A percentile compares a stretch with the other conserved stretches of the same genome.
Conservation (phyloP, 2,888 invertebrate genomes). For the Hypomecis atomaria region DNA sequence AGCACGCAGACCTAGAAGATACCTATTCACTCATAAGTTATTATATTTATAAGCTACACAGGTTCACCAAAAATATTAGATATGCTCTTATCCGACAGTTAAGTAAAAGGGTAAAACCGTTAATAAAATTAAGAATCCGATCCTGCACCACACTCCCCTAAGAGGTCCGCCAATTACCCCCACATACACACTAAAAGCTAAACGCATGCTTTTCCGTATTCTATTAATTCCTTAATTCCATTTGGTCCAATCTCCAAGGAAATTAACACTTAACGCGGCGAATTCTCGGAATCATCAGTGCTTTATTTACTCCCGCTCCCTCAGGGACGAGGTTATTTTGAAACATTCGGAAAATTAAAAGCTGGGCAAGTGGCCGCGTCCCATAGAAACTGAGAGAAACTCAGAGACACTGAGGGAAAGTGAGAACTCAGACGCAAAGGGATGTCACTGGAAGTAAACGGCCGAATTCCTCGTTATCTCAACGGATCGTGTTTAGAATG, state of each 20-base stretch:
- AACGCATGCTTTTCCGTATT: conserved; percentile 43
- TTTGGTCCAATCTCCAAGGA: conserved; percentile 61
- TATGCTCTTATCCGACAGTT: background rate
- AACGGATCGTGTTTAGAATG: conserved; percentile 50
- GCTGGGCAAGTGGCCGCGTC: conserved; percentile 31
- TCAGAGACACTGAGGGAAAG: conserved; percentile 36
- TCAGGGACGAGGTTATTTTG: conserved; percentile 52
- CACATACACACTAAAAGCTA: conserved; percentile 14
- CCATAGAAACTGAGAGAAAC: conserved; percentile 19
- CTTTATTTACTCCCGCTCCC: conserved; percentile 60
- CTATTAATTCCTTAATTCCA: conserved; percentile 48
- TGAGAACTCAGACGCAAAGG: conserved; percentile 45
- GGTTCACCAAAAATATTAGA: too few relatives aligned
- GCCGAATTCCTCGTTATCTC: conserved; percentile 55
- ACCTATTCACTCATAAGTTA: too few relatives aligned
- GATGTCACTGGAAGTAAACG: conserved; percentile 47
- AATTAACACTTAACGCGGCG: conserved; percentile 61
- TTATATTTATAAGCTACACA: too few relatives aligned
- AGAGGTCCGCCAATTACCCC: conserved; percentile 14
- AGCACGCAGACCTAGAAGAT: too few relatives aligned
- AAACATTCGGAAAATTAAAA: conserved; percentile 61
- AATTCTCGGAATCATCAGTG: conserved; percentile 61
- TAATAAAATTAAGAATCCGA: conserved; percentile 3
- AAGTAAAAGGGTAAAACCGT: background rate
- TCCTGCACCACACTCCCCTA: conserved; percentile 2